Base-by-base conservation (phyloP, 2,888 invertebrate species). In the Lypha dubia region DNA sequence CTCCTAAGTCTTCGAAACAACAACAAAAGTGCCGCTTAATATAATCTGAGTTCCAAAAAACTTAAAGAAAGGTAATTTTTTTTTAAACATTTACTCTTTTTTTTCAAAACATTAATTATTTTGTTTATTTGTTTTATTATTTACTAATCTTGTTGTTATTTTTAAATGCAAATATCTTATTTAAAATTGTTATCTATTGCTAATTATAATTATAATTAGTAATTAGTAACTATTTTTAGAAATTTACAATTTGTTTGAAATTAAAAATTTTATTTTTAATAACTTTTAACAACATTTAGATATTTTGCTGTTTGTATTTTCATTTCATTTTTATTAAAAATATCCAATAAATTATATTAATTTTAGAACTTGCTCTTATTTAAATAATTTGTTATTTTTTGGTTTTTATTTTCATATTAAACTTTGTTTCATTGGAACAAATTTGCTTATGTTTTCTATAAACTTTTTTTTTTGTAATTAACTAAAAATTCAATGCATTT, bases 401-500 rank as follows among this genome's bases (percentile, higher is more conserved):
- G 0, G 6, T 62, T 32, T 62, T 11, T 15, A 24, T 62, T 56
- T 73, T 63, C 13, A 15, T 32, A 20, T 62, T 9, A 20, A 65
- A 67, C 22, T 35, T 51, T 46, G 17, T 70, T 79, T 51, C 51
- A 53, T 63, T 79, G 62, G 62, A 79, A 79, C 62, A 70, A 63
- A 28, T 41, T 20, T 22, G 1, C 20, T 67, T 49, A 24, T 0
- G 7, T 60, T 51, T 56, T 24, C 7, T 28, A 49, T 58, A 15
- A 8, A 49, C n/a, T 53, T 53, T 24, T 32, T 6, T 67, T 32
- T 3, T 15, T 20, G n/a, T n/a, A 24, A 53, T 32, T 22, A n/a
- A 73, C 35, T 73, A 73, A 49, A 62, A 58, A 44, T 24, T 41
- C 7, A 41, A 32, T 17, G 0, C 2, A 41, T 35, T 11, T 38